Evolutionary conservation across 2,888 invertebrate species (phyloP).

Genomic region (Harpagoxenus sublaevis): DNA sequence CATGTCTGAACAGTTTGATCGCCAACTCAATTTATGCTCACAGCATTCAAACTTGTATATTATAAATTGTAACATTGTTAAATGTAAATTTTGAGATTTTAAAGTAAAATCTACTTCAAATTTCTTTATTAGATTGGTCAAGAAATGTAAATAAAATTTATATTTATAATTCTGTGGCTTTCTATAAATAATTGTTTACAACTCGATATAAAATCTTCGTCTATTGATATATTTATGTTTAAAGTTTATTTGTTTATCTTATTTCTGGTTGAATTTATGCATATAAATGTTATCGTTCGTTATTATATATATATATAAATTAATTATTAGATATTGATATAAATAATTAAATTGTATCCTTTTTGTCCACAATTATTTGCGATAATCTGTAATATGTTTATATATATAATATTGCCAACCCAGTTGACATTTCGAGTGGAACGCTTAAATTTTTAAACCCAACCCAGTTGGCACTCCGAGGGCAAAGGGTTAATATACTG

Average conservation of each 20-base stretch:
- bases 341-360: constrained; percentile 72
- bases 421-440: constrained; percentile 10
- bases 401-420: background rate
- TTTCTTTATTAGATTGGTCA: background rate
- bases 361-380: background rate
- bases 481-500: constrained; percentile 36
- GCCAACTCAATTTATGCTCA: background rate
- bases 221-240: background rate
- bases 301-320: background rate
- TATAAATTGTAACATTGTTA: background rate
- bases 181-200: background rate
- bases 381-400: background rate
- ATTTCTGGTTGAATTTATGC: background rate
- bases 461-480: constrained; percentile 5
- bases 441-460: constrained; percentile 23
- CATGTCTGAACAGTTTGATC: constrained; percentile 17
- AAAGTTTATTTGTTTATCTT: background rate
- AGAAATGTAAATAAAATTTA: background rate
- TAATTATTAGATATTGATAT: background rate
- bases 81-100: background rate
- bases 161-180: background rate
- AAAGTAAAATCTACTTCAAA: background rate
- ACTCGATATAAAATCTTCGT: background rate
- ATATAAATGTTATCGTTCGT: background rate
- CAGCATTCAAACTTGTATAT: background rate